Base-by-base conservation (phyloP, 2,113 vertebrate genomes). In the Bufo bufo region DNA sequence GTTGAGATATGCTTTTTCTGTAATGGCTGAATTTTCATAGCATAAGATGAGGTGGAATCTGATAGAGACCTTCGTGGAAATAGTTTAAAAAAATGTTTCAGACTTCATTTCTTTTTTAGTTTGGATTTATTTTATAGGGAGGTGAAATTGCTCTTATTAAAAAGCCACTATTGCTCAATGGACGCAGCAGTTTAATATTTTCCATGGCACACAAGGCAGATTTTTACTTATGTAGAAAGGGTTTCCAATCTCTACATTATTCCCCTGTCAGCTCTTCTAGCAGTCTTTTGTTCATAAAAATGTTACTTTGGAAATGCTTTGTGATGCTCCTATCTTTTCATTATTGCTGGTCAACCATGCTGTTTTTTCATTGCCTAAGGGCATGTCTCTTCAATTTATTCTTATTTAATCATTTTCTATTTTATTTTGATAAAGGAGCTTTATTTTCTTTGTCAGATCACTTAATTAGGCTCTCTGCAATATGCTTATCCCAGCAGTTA, bases 361-460 rank as follows among this genome's bases (percentile, higher is more conserved):
- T 89, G 69, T 82, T 89, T 89, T 87, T 89, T 84, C 87, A 78
- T 88, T 84, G 78, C 81, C 82, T 89, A 65, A 77, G 87, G 82
- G 49, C 82, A 89, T 89, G 82, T 89, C 81, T 89, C 87, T 84
- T 89, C 87, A 89, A 84, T 89, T 84, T 89, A 89, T 89, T 84
- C 87, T 89, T 89, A 89, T 89, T 89, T 89, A 89, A 89, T 89
- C 81, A 89, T 89, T 89, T 89, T 89, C 87, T 84, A 77, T 84
- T 84, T 89, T 84, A 89, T 89, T 89, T 89, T 89, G 81, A 89
- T 89, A 84, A 89, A 84, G 87, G 66, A 84, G 71, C 87, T 89
- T 89, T 89, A 89, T 89, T 89, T 89, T 89, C 87, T 89, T 84
- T 89, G 87, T 89, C 87, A 89, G 81, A 89, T 89, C 87, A 84